These are phyloP conservation scores for Melanotaenia parkinsoni DNA, from an alignment of 2,797 vertebrate genomes.

Conservation along the genomic window DNA sequence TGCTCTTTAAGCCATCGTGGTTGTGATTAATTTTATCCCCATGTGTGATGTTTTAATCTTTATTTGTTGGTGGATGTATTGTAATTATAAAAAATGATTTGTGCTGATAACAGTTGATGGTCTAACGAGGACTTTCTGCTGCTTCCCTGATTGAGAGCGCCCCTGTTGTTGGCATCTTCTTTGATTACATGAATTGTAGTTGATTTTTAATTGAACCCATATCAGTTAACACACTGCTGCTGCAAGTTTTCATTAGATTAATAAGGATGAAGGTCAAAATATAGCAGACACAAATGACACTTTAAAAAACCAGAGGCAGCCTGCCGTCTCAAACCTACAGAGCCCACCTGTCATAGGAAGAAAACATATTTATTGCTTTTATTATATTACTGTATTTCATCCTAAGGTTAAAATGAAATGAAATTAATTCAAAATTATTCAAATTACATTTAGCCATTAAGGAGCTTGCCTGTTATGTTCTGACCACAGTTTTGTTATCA, in stretches of 20 bases:
- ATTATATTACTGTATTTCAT: too few species aligned
- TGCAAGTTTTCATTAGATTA: neutral
- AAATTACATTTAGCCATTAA: too few species aligned
- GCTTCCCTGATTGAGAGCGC: neutral
- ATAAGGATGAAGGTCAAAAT: conserved; percentile 3
- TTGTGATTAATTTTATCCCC: conserved; percentile 4
- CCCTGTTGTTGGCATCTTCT: neutral
- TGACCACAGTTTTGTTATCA: too few species aligned
- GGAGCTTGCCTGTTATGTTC: too few species aligned
- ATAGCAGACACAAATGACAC: neutral
- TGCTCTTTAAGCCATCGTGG: neutral
- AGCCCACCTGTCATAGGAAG: too few species aligned
- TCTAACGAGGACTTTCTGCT: neutral
- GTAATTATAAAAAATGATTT: neutral
- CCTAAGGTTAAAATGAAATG: too few species aligned
- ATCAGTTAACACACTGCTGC: neutral
- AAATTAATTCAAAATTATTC: too few species aligned
- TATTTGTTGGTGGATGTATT: neutral
- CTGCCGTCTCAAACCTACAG: neutral
- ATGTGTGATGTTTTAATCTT: neutral
- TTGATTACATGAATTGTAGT: neutral
- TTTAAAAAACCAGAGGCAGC: neutral
- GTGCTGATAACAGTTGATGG: neutral
- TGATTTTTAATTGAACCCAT: neutral
- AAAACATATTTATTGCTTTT: neutral